Conservation (phyloP, 2,888 invertebrate species). For the Dicyrtomina minuta region DNA sequence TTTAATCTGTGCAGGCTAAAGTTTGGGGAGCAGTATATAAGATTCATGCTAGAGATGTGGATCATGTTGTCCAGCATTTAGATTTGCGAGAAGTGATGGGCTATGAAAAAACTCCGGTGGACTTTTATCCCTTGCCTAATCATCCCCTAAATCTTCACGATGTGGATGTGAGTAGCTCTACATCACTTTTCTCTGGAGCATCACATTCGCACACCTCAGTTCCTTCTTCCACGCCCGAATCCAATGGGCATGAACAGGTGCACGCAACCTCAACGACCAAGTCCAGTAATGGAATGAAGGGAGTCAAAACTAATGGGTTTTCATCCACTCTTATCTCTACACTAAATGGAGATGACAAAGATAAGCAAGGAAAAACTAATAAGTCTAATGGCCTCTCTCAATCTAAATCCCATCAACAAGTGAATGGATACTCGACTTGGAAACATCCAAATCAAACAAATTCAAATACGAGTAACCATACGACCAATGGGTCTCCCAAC, state of each 20-base stretch:
- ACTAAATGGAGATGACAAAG: background rate
- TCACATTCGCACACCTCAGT: background rate
- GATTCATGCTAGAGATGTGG: slow-evolving; percentile 69
- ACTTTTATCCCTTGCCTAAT: slow-evolving; percentile 67
- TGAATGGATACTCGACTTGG: no score
- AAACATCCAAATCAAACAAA: background rate
- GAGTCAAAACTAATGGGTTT: background rate
- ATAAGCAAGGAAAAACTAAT: background rate
- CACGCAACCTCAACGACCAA: background rate
- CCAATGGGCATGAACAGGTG: background rate
- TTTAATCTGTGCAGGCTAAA: slow-evolving; percentile 58
- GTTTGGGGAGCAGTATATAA: slow-evolving; percentile 94
- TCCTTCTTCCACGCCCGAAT: background rate
- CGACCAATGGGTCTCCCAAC: background rate
- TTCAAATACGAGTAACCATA: background rate
- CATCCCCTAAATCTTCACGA: slow-evolving; percentile 45
- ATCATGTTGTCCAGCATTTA: slow-evolving; percentile 74
- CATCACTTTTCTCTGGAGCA: background rate
- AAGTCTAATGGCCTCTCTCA: no score
- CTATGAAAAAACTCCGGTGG: slow-evolving; percentile 70
- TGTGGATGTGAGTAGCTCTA: background rate
- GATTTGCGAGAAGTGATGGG: slow-evolving; percentile 93
- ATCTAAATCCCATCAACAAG: no score
- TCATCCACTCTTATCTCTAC: background rate
- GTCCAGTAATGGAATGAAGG: background rate